Percentiles rank a stretch among this genome's conserved stretches.
phyloP scores from a whole-genome alignment of 1,140 invertebrate species.

The Lerema accius region DNA sequence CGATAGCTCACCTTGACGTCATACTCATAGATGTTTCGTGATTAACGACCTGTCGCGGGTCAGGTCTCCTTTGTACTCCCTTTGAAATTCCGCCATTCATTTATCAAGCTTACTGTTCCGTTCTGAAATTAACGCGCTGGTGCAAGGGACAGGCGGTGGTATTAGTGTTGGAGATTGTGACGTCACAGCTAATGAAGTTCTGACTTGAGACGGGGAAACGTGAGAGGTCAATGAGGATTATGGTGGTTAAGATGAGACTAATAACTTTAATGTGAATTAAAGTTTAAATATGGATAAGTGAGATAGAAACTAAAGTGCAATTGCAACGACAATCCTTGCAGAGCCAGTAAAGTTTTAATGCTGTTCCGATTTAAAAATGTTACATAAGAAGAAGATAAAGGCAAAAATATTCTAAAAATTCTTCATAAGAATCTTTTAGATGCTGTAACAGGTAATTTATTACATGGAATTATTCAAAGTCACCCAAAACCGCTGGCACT shows the following conservation, averaged over 20 bases:
- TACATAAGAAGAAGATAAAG: too few relatives aligned
- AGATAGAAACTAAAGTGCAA: too few relatives aligned
- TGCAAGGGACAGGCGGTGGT: constrained; percentile 39
- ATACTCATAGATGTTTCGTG: constrained; percentile 65
- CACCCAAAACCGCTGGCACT: constrained; percentile 3
- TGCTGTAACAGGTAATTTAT: not conserved
- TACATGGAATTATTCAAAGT: not conserved
- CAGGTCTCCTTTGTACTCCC: constrained; percentile 72
- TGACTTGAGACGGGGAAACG: constrained; percentile 7
- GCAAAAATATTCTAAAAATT: too few relatives aligned
- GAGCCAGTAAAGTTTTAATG: too few relatives aligned
- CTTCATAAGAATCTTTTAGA: not conserved
- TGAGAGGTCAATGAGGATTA: constrained; percentile 3
- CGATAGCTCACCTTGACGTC: constrained; percentile 50
- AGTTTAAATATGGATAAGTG: too few relatives aligned
- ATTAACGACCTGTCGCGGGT: constrained; percentile 71
- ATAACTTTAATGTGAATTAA: not conserved
- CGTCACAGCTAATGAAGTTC: constrained; percentile 15
- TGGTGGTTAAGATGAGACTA: not conserved
- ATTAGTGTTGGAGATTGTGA: constrained; percentile 23
- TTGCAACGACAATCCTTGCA: too few relatives aligned
- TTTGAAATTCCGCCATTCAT: constrained; percentile 77
- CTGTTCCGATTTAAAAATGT: too few relatives aligned
- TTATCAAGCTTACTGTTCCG: constrained; percentile 77
- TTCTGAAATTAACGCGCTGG: constrained; percentile 65